phyloP scores from a whole-genome alignment of 2,888 invertebrate species.

The Minunthozetes semirufus region DNA sequence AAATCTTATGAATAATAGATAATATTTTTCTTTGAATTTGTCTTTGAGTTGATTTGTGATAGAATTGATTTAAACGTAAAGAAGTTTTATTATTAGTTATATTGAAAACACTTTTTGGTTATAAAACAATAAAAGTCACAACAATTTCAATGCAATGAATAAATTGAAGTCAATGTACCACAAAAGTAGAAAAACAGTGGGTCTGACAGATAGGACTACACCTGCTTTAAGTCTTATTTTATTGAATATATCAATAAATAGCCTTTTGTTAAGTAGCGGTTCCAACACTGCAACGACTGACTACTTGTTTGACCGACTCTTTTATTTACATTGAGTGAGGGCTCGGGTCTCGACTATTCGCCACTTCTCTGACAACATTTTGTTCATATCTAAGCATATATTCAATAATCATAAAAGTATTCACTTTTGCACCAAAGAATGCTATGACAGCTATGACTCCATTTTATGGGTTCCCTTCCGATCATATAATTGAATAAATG shows the following conservation, averaged over 20 bases:
- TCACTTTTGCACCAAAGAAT: neutral
- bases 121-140: slow-evolving; percentile 24
- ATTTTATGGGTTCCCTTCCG: neutral
- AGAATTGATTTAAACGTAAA: neutral
- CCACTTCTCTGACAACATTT: neutral
- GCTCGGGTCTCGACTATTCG: neutral
- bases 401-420: neutral
- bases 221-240: neutral
- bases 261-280: neutral
- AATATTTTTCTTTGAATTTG: too few relatives aligned
- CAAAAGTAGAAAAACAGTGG: neutral
- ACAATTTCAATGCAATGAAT: neutral
- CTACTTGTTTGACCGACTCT: slow-evolving; percentile 19
- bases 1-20: too few relatives aligned
- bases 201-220: slow-evolving; percentile 11
- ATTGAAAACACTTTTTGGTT: neutral
- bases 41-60: neutral
- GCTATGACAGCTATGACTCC: neutral
- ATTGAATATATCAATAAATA: slow-evolving; percentile 18
- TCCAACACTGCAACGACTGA: neutral
- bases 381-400: too few relatives aligned
- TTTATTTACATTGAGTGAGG: neutral
- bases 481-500: neutral
- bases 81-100: neutral
- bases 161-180: slow-evolving; percentile 14